phyloP scores from a whole-genome alignment of 2,888 invertebrate species.

The Campopleginae sp. region DNA sequence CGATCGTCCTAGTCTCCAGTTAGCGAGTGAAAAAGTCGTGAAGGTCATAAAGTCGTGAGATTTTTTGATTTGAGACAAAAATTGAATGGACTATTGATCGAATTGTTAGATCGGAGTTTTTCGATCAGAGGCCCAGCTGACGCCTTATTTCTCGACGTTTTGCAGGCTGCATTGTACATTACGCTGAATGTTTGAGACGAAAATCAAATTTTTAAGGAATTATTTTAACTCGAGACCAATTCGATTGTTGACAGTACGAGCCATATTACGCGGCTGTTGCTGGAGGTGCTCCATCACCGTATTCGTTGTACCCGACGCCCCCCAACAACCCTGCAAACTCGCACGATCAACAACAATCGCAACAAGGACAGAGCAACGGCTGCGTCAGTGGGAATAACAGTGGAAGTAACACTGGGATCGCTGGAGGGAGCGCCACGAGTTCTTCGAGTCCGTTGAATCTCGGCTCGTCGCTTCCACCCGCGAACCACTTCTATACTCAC shows the following conservation, averaged over 20 bases:
- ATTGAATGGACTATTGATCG: background rate
- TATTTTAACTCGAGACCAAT: background rate
- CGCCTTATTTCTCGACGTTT: background rate
- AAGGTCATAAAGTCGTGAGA: background rate
- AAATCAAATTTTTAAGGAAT: background rate
- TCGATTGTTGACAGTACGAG: slow-evolving; percentile 79
- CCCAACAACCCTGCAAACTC: slow-evolving; percentile 77
- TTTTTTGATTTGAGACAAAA: background rate
- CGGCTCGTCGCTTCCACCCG: slow-evolving; percentile 73
- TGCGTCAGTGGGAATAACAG: slow-evolving; percentile 72
- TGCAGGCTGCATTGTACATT: slow-evolving; percentile 15
- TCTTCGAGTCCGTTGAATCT: slow-evolving; percentile 77
- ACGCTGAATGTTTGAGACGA: background rate
- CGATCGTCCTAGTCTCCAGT: background rate
- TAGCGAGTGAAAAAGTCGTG: background rate
- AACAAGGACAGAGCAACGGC: slow-evolving; percentile 74
- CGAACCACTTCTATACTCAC: slow-evolving; percentile 77
- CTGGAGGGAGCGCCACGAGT: slow-evolving; percentile 74
- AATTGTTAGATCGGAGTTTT: background rate
- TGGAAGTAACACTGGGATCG: slow-evolving; percentile 71
- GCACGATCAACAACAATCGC: slow-evolving; percentile 74
- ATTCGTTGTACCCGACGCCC: slow-evolving; percentile 82
- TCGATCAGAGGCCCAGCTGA: background rate
- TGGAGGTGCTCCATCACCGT: slow-evolving; percentile 82
- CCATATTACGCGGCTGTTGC: slow-evolving; percentile 82